Evolutionary conservation across 2,113 vertebrate genomes (phyloP).

Genomic region (Bubalus kerabau): DNA sequence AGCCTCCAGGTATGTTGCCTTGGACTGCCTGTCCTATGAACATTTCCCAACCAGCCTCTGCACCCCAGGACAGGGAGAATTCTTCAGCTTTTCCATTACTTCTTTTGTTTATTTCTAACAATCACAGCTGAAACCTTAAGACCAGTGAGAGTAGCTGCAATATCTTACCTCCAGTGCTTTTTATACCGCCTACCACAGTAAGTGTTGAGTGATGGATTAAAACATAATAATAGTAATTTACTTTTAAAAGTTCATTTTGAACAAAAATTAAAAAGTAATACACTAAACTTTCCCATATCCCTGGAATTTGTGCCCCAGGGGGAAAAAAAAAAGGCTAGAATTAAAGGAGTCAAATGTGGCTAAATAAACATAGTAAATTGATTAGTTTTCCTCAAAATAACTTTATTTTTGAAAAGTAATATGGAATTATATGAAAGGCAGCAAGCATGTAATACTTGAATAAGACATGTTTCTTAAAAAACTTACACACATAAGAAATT

Average conservation of each 20-base stretch:
- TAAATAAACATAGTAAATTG: neutral
- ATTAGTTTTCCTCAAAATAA: neutral
- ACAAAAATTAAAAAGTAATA: neutral
- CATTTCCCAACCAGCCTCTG: neutral
- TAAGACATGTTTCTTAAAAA: neutral
- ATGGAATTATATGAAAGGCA: neutral
- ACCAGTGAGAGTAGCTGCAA: neutral
- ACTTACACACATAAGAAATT: neutral
- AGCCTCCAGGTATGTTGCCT: neutral
- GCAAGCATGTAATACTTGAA: neutral
- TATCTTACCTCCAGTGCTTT: neutral
- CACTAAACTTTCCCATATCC: neutral
- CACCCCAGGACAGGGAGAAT: neutral
- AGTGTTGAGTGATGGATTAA: neutral
- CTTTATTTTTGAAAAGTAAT: neutral
- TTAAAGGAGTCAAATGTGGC: neutral
- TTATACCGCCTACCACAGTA: neutral
- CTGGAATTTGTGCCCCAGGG: neutral
- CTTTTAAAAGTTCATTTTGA: slow-evolving; percentile 26
- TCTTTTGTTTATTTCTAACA: neutral
- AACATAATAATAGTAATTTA: neutral
- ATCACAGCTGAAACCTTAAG: neutral
- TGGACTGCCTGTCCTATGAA: neutral
- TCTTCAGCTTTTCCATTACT: neutral
- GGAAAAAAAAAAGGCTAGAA: neutral